Conservation (phyloP, 2,797 vertebrate species). For the Artibeus lituratus region DNA sequence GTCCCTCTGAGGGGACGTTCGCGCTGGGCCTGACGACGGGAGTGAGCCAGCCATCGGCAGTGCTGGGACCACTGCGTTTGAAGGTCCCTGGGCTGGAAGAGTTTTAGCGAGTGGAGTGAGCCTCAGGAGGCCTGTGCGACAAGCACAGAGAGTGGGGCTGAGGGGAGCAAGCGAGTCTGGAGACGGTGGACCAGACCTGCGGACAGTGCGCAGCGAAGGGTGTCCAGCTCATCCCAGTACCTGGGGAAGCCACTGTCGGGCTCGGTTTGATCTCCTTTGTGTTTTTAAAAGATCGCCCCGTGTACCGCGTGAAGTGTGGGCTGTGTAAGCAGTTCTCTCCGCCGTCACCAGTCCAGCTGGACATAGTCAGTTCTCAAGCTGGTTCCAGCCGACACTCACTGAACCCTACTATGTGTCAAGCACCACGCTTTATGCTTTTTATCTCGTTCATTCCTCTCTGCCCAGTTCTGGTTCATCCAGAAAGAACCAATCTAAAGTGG, state of each 20-base stretch:
- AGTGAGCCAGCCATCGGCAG: background rate
- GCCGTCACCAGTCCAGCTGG: background rate
- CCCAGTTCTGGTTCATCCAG: background rate
- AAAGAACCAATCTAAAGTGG: background rate
- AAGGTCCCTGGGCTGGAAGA: background rate
- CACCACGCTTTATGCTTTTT: background rate
- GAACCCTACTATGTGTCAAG: background rate
- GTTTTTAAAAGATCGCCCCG: background rate
- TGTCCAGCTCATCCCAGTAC: background rate
- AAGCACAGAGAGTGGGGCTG: background rate
- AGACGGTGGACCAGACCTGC: background rate
- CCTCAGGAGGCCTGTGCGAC: background rate
- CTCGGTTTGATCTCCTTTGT: background rate
- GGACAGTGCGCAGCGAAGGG: background rate
- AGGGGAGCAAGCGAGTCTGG: too few species aligned
- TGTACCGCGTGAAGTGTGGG: accelerated
- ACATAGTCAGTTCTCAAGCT: background rate
- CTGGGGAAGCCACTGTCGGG: background rate
- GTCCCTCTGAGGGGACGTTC: background rate
- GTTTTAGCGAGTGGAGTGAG: background rate
- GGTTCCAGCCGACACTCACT: background rate
- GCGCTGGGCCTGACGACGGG: background rate
- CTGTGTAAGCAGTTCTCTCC: background rate
- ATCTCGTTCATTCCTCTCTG: background rate
- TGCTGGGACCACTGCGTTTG: background rate